Base-by-base conservation (phyloP, 1,140 invertebrate species). In the Trichomalopsis sarcophagae region DNA sequence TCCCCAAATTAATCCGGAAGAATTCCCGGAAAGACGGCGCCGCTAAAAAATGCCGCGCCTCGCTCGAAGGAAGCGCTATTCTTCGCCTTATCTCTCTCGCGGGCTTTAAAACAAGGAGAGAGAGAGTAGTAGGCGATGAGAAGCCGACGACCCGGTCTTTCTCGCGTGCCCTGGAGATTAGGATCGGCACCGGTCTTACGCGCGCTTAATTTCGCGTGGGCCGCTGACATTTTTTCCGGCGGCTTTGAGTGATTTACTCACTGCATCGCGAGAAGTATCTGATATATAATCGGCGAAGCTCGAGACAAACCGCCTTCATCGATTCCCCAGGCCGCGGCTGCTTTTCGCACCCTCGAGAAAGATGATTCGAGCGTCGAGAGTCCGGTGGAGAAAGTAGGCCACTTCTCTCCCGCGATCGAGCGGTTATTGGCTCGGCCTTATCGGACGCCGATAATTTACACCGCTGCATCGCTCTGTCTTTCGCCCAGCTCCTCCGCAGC, bases 391-490 rank as follows among this genome's bases (percentile, higher is more conserved):
- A 84, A 79, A 78, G 82, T 84, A 55, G 75, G 75, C 13, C 75
- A 84, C 82, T 69, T 69, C 21, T 78, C 14, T 33, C 6, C 23
- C 2, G 2, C 30, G 7, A 6, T 55, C n/a, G n/a, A 40, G 78
- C 23, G n/a, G 83, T 84, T 84, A 84, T 79, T 79, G 75, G 62
- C 27, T 62, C 17, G 44, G 21, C 13, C 76, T 84, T 84, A 84
- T 84, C 83, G 30, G 44, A 23, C 17, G 47, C 40, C 47, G 83
- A 84, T 84, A 84, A 84, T 74, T 84, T 79, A 84, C 83, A 74
- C 76, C 40, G 62, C 13, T 40, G 30, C 33, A 6, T 13, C 50
- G 27, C 27, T 50, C 47, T 27, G 23, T 40, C 71, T 75, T 71
- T 69, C n/a, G 23, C 44, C 9, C 23, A 36, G 13, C n/a, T 71